These are phyloP conservation scores for Fabriciana adippe DNA, from an alignment of 2,888 invertebrate genomes.

Conservation along the genomic window DNA sequence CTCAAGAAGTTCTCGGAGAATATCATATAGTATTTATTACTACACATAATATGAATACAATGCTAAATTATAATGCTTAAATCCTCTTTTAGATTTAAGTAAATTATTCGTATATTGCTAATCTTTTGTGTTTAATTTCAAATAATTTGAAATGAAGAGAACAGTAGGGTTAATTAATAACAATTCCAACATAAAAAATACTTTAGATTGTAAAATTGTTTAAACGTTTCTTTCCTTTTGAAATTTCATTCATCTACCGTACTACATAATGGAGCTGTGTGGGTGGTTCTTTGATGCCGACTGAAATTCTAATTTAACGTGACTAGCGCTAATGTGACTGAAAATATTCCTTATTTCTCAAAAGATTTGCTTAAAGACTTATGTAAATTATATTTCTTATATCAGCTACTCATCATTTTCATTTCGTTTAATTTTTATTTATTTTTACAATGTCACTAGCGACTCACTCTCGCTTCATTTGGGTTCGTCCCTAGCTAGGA, in stretches of 20 bases:
- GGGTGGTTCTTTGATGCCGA: slow-evolving; percentile 15
- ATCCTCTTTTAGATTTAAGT: background rate
- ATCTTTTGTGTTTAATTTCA: slow-evolving; percentile 13
- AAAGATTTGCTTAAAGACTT: background rate
- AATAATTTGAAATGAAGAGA: slow-evolving; percentile 23
- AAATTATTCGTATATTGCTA: background rate
- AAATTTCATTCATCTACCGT: slow-evolving; percentile 21
- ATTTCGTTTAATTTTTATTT: no score
- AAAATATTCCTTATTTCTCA: background rate
- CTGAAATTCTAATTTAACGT: slow-evolving; percentile 7
- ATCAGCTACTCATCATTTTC: no score
- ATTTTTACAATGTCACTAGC: no score
- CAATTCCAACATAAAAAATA: slow-evolving; percentile 25
- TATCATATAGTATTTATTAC: no score
- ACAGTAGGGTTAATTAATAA: slow-evolving; percentile 26
- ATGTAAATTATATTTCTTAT: no score
- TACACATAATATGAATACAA: no score
- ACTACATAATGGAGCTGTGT: slow-evolving; percentile 2
- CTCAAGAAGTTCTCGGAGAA: no score
- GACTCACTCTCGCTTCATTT: no score
- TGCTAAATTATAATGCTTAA: no score
- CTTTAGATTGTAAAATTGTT: slow-evolving; percentile 27
- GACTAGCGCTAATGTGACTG: slow-evolving; percentile 13
- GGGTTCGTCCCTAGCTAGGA: no score
- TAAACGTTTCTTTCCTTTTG: slow-evolving; percentile 30